phyloP scores from a whole-genome alignment of 2,113 vertebrate species.

The Alexandromys fortis region DNA sequence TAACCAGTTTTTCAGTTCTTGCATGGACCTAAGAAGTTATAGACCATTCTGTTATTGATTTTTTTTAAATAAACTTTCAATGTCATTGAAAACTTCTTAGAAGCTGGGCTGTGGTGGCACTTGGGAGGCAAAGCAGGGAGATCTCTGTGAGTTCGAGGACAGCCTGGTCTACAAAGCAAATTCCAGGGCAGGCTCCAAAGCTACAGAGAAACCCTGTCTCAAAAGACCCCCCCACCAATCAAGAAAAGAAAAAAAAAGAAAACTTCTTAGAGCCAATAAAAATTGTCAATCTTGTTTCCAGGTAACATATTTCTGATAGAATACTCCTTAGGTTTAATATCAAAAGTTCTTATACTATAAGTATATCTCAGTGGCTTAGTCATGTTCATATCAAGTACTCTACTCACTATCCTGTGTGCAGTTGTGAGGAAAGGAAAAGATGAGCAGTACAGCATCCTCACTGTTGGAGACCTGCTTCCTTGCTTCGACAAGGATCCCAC shows the following conservation, averaged over 20 bases:
- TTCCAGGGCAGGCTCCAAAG: no score
- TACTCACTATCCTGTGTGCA: background rate
- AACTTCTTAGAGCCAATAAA: background rate
- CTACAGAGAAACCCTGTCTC: no score
- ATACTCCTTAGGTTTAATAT: background rate
- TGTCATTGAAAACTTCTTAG: slow-evolving; percentile 8
- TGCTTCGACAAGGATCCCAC: no score
- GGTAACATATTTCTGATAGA: background rate
- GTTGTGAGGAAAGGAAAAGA: background rate
- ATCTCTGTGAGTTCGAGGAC: no score
- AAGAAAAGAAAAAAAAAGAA: background rate
- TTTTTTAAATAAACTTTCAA: background rate
- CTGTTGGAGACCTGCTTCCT: no score
- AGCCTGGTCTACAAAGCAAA: no score
- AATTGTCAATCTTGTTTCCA: background rate
- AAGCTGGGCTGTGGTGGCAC: background rate
- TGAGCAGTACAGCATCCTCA: background rate
- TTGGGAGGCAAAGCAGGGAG: no score
- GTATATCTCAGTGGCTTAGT: background rate
- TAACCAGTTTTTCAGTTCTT: no score
- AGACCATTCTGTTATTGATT: background rate
- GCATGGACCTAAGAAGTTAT: background rate
- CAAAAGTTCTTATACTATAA: slow-evolving; percentile 2
- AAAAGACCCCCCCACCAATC: no score
- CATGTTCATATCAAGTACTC: rapidly evolving